Evolutionary conservation across 1,140 invertebrate species (phyloP).

Genomic region (Formica selysi): DNA sequence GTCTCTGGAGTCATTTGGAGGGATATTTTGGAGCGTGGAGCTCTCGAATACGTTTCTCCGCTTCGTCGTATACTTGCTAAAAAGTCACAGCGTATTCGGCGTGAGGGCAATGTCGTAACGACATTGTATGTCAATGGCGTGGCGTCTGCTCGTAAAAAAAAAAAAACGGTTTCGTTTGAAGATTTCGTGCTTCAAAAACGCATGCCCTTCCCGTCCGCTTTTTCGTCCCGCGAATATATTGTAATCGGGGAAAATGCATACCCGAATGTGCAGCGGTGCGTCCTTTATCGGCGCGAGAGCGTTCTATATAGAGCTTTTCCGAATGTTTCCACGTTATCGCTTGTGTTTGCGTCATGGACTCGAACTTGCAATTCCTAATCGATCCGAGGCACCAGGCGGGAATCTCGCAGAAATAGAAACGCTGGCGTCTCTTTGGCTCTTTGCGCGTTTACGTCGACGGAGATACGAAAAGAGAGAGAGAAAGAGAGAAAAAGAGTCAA

Average conservation of each 20-base stretch:
- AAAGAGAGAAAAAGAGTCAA: not conserved
- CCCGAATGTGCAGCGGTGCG: conserved; percentile 60
- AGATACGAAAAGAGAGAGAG: not conserved
- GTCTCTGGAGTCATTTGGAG: conserved; percentile 36
- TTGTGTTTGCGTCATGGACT: conserved; percentile 50
- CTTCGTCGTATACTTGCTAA: not conserved
- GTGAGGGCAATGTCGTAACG: not conserved
- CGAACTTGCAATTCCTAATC: conserved; percentile 52
- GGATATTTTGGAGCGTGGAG: conserved; percentile 29
- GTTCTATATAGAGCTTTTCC: conserved; percentile 28
- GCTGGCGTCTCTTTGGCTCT: not conserved
- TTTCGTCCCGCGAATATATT: conserved; percentile 51
- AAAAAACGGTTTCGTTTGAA: conserved; percentile 62
- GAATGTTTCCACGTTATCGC: conserved; percentile 48
- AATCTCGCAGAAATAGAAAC: conserved; percentile 27
- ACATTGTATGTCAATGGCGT: not conserved
- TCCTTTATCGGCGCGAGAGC: conserved; percentile 59
- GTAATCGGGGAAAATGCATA: conserved; percentile 70
- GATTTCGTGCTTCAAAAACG: conserved; percentile 66
- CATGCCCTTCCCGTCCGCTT: conserved; percentile 20
- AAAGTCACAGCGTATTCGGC: not conserved
- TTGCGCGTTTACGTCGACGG: not conserved
- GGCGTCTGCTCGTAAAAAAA: conserved; percentile 27
- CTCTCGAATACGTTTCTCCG: not conserved
- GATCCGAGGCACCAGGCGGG: conserved; percentile 27